Percentiles rank a stretch among this genome's conserved stretches.
These are phyloP conservation scores for Lochmaea crataegi DNA, from an alignment of 2,888 invertebrate genomes.

Conservation along the genomic window DNA sequence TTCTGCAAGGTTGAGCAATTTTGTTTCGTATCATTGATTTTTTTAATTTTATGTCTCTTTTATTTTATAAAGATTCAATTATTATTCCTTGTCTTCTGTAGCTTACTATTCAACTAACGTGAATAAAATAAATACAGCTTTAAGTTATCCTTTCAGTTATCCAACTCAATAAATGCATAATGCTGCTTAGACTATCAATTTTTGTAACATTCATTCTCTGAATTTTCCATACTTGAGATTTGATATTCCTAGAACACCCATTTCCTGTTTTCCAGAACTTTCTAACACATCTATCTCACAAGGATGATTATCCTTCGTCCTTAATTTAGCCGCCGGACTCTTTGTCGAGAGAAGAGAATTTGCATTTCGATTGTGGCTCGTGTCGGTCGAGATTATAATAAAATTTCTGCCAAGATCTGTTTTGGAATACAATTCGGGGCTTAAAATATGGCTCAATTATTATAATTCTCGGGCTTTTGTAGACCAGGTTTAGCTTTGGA, in stretches of 20 bases:
- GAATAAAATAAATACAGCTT: too few species aligned
- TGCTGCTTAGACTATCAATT: too few species aligned
- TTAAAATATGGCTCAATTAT: constrained; percentile 39
- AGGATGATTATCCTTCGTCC: constrained; percentile 18
- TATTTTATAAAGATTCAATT: too few species aligned
- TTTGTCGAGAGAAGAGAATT: constrained; percentile 31
- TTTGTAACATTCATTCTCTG: too few species aligned
- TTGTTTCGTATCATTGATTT: too few species aligned
- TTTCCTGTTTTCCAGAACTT: neutral
- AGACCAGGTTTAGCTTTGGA: neutral
- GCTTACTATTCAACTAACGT: too few species aligned
- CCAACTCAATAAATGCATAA: too few species aligned
- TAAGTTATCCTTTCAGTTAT: too few species aligned
- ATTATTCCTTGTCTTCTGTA: too few species aligned
- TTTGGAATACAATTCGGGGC: constrained; percentile 47
- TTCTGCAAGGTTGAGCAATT: too few species aligned
- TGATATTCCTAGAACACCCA: neutral
- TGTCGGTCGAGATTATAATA: constrained; percentile 44
- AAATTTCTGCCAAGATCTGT: constrained; percentile 45
- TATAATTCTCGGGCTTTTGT: constrained; percentile 26
- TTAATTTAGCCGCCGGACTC: constrained; percentile 20
- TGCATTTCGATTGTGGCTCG: constrained; percentile 41
- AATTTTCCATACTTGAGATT: too few species aligned
- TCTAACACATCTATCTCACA: neutral
- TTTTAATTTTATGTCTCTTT: too few species aligned